Evolutionary conservation across 2,888 invertebrate genomes (phyloP).

Genomic region (Ennomos erosarius): DNA sequence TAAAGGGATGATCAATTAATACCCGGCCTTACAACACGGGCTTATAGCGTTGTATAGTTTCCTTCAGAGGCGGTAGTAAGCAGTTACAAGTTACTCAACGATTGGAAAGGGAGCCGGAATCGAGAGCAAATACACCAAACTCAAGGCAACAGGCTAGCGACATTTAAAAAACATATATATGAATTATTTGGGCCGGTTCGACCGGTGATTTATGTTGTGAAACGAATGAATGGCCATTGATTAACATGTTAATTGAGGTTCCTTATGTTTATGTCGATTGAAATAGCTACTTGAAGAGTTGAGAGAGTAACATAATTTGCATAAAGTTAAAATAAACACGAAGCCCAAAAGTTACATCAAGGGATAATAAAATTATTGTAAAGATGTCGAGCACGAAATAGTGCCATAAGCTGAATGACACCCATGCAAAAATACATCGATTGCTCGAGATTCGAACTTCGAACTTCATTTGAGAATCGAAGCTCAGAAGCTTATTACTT

Average conservation of each 20-base stretch:
- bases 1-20: conserved; percentile 36
- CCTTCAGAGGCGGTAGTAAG: conserved; percentile 45
- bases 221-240: conserved; percentile 17
- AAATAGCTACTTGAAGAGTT: neutral
- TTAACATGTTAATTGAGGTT: conserved; percentile 6
- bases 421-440: too few species aligned
- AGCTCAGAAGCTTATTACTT: too few species aligned
- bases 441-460: too few species aligned
- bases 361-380: too few species aligned
- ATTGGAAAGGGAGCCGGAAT: conserved; percentile 80
- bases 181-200: conserved; percentile 47
- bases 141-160: conserved; percentile 70
- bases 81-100: conserved; percentile 52
- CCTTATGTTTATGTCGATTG: neutral
- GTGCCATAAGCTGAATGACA: too few species aligned
- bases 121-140: conserved; percentile 53
- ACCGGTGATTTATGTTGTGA: conserved; percentile 45
- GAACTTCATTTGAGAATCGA: too few species aligned
- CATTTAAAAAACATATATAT: conserved; percentile 57
- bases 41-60: conserved; percentile 49
- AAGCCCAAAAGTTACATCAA: too few species aligned
- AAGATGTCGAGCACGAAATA: too few species aligned
- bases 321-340: too few species aligned
- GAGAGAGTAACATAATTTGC: too few species aligned
- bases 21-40: conserved; percentile 34